Conservation (phyloP, 2,113 vertebrate genomes). For the Psettodes erumei region DNA sequence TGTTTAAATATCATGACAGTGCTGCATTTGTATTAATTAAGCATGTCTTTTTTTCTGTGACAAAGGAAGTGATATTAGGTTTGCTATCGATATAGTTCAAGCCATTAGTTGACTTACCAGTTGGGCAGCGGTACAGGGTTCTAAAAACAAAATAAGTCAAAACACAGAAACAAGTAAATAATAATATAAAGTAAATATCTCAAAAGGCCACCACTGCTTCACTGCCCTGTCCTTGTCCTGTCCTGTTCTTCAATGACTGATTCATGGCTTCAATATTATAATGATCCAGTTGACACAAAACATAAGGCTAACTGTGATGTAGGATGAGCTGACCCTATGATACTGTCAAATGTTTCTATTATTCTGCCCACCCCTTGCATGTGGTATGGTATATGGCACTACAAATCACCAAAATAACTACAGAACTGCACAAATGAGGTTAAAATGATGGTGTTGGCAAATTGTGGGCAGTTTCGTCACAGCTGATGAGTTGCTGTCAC, state of each 20-base stretch:
- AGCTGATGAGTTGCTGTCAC: background rate
- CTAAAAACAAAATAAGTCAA: slow-evolving; percentile 13
- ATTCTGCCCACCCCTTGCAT: background rate
- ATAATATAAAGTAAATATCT: background rate
- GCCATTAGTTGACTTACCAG: slow-evolving; percentile 28
- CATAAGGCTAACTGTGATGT: background rate
- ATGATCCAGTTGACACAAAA: background rate
- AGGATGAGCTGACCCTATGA: background rate
- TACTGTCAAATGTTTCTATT: background rate
- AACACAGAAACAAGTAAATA: background rate
- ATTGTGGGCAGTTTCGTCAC: background rate
- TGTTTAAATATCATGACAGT: background rate
- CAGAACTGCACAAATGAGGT: background rate
- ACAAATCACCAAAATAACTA: background rate
- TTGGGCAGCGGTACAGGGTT: background rate
- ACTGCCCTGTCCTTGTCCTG: too few relatives aligned
- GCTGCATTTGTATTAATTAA: too few relatives aligned
- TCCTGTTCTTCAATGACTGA: too few relatives aligned
- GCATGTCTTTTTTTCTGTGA: too few relatives aligned
- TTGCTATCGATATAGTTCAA: too few relatives aligned
- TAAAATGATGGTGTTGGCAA: background rate
- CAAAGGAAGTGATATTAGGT: too few relatives aligned
- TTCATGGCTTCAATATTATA: too few relatives aligned
- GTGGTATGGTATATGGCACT: background rate
- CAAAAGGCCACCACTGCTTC: background rate